phyloP scores from a whole-genome alignment of 2,797 vertebrate genomes.

The Xyrichtys novacula region DNA sequence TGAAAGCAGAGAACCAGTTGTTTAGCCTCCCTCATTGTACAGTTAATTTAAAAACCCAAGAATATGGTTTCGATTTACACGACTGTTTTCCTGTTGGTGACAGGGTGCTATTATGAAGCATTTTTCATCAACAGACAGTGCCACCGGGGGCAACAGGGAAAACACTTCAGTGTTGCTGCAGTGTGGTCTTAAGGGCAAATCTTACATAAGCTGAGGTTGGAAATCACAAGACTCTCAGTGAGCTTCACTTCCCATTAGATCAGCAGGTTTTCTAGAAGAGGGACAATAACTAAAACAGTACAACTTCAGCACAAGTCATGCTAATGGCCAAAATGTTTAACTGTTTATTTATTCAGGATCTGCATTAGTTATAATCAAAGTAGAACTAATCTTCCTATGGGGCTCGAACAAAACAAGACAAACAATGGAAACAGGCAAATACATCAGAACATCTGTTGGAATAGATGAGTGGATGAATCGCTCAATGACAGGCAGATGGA shows the following conservation, averaged over 20 bases:
- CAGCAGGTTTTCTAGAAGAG: constrained; percentile 18
- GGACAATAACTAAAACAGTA: constrained; percentile 35
- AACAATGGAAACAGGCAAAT: too few relatives aligned
- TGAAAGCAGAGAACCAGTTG: constrained; percentile 17
- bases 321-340: neutral
- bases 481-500: too few relatives aligned
- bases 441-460: too few relatives aligned
- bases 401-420: too few relatives aligned
- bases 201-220: constrained; percentile 23
- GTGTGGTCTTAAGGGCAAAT: constrained; percentile 12
- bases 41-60: neutral
- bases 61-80: constrained; percentile 9
- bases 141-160: neutral
- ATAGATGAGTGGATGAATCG: too few relatives aligned
- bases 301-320: constrained; percentile 20
- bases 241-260: constrained; percentile 35
- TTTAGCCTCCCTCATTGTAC: neutral
- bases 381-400: too few relatives aligned
- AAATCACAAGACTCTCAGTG: constrained; percentile 1
- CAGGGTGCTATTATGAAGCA: constrained; percentile 24
- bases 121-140: constrained; percentile 22
- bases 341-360: too few relatives aligned
- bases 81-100: constrained; percentile 9
- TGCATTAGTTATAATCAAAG: too few relatives aligned
- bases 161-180: constrained; percentile 8